Evolutionary conservation across 2,888 invertebrate genomes (phyloP), one percentile per base, ranked within the genome.

Genomic region (Tachina lurida): DNA sequence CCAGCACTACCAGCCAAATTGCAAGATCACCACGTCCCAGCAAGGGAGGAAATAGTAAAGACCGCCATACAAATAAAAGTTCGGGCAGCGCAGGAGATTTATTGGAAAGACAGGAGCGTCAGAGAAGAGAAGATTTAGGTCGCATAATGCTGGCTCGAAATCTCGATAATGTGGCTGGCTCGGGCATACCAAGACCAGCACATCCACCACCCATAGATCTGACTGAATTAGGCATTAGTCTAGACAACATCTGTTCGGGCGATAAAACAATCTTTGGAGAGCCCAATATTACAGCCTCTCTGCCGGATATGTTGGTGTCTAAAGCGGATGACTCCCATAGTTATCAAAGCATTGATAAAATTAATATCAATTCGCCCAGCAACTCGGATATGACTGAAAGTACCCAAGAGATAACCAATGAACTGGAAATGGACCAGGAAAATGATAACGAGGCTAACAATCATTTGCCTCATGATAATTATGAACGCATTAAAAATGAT

Each of bases 131-230:
- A 76, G 91, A 90, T 13, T 89, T 92, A 41, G 92, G 92, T 13
- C 90, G 92, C 52, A 73, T 92, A 47, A 87, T 89, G 77, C 67
- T 90, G 31, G 90, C 89, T 10, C 84, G 89, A 31, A 91, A 90
- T 84, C 81, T 93, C 63, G 90, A 92, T 54, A 91, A 91, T 19
- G 90, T 90, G 0, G 89, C 90, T 2, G 89, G 90, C 3, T 90
- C 90, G 0, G 90, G 90, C 58, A 89, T 91, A 77, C 90, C 91
- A 0, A 83, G 94, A 8, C 95, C 95, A 87, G 95, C 95, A 81
- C 92, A 94, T 88, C 94, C 94, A 83, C 92, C 95, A 86, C 95
- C 95, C n/a, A 92, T 95, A 17, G 94, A 94, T 89, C 90, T 94
- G 47, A 94, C 94, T 0, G 94, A 94, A 87, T 90, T 94, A 86